A percentile compares a stretch with the other conserved stretches of the same genome.
phyloP scores from a whole-genome alignment of 2,797 vertebrate species.

The Cryptoprocta ferox region DNA sequence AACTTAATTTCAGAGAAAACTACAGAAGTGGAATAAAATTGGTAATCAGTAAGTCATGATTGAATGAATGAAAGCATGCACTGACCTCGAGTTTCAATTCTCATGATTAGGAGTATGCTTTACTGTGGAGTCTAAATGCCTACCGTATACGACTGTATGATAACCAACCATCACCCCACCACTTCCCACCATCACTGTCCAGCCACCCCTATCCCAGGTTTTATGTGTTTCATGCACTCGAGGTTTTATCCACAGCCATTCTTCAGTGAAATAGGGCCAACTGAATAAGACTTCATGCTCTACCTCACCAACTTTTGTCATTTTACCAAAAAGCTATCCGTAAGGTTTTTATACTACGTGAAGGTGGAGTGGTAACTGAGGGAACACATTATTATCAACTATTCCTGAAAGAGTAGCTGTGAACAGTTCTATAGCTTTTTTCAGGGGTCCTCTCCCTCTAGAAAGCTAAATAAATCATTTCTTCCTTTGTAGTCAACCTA shows the following conservation, averaged over 20 bases:
- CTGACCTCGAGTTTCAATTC: neutral
- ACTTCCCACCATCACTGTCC: neutral
- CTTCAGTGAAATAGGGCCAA: neutral
- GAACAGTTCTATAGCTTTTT: neutral
- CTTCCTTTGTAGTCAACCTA: neutral
- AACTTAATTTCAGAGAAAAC: neutral
- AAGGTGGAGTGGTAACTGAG: neutral
- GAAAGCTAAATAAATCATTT: constrained; percentile 38
- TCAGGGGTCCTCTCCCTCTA: neutral
- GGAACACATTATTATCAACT: neutral
- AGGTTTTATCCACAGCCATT: neutral
- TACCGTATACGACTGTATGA: neutral
- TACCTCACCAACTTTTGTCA: neutral
- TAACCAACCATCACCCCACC: neutral
- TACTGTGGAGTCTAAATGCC: neutral
- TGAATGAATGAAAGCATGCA: neutral
- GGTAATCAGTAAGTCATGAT: neutral
- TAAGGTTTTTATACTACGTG: neutral
- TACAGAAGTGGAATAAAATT: neutral
- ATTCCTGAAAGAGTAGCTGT: neutral
- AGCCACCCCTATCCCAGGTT: neutral
- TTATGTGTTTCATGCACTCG: neutral
- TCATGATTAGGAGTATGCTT: neutral
- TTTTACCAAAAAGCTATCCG: neutral
- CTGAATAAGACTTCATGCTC: neutral